Percentiles rank a stretch among this genome's conserved stretches.
phyloP scores from a whole-genome alignment of 1,140 invertebrate species.

The Ips typographus region DNA sequence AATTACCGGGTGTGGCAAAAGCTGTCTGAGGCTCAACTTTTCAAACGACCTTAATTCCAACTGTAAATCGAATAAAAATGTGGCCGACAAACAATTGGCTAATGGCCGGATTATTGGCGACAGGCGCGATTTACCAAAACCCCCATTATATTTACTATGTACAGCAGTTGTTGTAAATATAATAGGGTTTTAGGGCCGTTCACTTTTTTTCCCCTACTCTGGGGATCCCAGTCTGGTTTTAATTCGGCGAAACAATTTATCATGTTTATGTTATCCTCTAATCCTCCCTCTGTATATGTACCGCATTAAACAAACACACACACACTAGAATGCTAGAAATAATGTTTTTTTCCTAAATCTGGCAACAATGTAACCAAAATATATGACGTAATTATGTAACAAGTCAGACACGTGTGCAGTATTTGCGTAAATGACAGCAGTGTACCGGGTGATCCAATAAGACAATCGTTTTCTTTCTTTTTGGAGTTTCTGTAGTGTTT shows the following conservation, averaged over 20 bases:
- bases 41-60: background rate
- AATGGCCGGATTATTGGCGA: conserved; percentile 24
- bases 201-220: too few species aligned
- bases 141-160: conserved; percentile 22
- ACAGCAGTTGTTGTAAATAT: conserved; percentile 16
- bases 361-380: too few species aligned
- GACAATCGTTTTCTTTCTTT: too few species aligned
- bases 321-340: too few species aligned
- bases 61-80: conserved; percentile 15
- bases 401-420: too few species aligned
- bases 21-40: background rate
- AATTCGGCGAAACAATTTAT: background rate
- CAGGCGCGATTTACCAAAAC: conserved; percentile 15
- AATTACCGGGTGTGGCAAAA: conserved; percentile 6
- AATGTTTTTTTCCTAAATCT: too few species aligned
- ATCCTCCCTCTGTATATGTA: background rate
- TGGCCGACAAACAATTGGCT: conserved; percentile 30
- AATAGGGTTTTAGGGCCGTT: conserved; percentile 1
- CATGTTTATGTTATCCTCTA: background rate
- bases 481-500: too few species aligned
- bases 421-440: too few species aligned
- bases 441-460: too few species aligned
- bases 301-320: background rate
- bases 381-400: too few species aligned
- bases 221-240: background rate